Conservation (phyloP, 2,797 vertebrate genomes). For the Okamejei kenojei region DNA sequence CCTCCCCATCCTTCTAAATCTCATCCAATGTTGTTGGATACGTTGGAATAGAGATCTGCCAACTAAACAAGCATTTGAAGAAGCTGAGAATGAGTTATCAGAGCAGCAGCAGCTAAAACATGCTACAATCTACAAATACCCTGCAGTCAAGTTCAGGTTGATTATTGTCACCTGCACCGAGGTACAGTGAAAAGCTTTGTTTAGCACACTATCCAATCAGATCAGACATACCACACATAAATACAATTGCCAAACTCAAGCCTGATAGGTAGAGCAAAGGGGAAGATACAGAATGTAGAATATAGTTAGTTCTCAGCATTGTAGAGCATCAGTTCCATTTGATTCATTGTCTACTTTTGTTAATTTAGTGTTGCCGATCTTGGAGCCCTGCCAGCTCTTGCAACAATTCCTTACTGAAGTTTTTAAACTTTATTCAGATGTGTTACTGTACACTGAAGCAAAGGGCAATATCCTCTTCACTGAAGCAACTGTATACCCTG, state of each 20-base stretch:
- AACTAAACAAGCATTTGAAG: not conserved
- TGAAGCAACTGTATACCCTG: not conserved
- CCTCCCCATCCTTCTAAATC: too few species aligned
- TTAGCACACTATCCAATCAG: too few species aligned
- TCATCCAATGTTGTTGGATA: not conserved
- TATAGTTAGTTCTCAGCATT: too few species aligned
- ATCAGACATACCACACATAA: too few species aligned
- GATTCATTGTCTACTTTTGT: not conserved
- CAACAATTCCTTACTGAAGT: not conserved
- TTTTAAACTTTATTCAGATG: not conserved
- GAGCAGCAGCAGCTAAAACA: not conserved
- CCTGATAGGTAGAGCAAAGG: too few species aligned
- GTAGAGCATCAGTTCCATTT: not conserved
- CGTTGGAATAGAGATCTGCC: not conserved
- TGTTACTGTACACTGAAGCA: not conserved
- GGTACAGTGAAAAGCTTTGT: too few species aligned
- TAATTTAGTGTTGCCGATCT: not conserved
- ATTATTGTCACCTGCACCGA: too few species aligned
- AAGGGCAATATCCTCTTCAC: not conserved
- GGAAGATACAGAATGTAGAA: too few species aligned
- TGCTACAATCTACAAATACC: not conserved
- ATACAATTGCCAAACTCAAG: too few species aligned
- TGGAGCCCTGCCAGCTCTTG: not conserved
- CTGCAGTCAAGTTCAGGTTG: too few species aligned
- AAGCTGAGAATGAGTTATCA: not conserved